Percentiles rank a stretch among this genome's conserved stretches.
These are phyloP conservation scores for Sander lucioperca DNA, from an alignment of 2,113 vertebrate genomes.

Conservation along the genomic window DNA sequence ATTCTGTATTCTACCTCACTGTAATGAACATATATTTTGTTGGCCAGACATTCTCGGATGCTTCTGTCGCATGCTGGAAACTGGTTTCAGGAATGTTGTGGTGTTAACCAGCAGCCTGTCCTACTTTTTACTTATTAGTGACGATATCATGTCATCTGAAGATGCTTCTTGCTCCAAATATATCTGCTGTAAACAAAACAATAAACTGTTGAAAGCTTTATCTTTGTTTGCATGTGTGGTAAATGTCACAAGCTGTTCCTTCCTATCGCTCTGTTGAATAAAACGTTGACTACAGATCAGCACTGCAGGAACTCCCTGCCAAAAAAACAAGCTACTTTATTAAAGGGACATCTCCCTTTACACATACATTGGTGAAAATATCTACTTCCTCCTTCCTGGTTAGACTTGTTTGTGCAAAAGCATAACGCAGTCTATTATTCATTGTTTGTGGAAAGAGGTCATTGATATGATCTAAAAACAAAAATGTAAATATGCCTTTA, in stretches of 20 bases:
- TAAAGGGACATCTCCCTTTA: not conserved
- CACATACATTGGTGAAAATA: conserved; percentile 36
- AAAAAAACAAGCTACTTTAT: not conserved
- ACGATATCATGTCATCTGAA: not conserved
- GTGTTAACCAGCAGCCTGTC: not conserved
- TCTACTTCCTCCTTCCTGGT: conserved; percentile 28
- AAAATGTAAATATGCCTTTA: too few relatives aligned
- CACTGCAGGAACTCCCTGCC: not conserved
- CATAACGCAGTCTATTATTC: too few relatives aligned
- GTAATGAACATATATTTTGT: not conserved
- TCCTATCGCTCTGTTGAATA: not conserved
- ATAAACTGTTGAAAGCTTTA: not conserved
- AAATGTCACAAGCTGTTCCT: not conserved
- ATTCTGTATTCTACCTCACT: not conserved
- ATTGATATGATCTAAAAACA: not conserved
- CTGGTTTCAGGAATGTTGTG: conserved; percentile 18
- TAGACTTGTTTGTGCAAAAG: conserved; percentile 3
- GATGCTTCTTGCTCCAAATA: not conserved
- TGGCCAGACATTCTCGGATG: too few relatives aligned
- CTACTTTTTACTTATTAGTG: not conserved
- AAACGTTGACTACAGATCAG: not conserved
- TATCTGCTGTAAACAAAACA: not conserved
- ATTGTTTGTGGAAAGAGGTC: too few relatives aligned
- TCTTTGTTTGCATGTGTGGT: not conserved
- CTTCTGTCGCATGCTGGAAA: not conserved